Evolutionary conservation across 2,888 invertebrate species (phyloP), one percentile per base, ranked within the genome.

Genomic region (Dryomyza anilis): DNA sequence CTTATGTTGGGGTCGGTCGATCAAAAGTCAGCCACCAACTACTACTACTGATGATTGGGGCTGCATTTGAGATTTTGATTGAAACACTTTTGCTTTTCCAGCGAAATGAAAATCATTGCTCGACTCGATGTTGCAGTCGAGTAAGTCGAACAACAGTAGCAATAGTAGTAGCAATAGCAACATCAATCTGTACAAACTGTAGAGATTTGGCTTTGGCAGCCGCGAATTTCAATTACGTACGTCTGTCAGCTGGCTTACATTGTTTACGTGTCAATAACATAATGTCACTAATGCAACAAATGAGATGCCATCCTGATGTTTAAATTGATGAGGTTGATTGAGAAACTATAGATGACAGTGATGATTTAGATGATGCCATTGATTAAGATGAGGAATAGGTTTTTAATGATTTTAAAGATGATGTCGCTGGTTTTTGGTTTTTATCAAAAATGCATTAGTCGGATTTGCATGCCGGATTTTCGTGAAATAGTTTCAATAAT

Each of bases 151-250:
- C 10, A 48, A n/a, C n/a, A n/a, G n/a, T n/a, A n/a, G n/a, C n/a
- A n/a, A n/a, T n/a, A n/a, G n/a, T 43, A 43, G 16, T 43, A 6
- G n/a, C 16, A 33, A 33, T 10, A 33, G 33, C 12, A 10, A 33
- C 7, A 33, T 7, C 33, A 10, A 33, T 33, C 12, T 10, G 12
- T 10, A 33, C 33, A 33, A 33, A 33, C 12, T 14, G 39, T 52
- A 14, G 16, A n/a, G 29, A 56, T 56, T 56, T 23, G 56, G 1
- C 23, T 23, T n/a, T n/a, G n/a, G 25, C 39, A n/a, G 43, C 56
- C 56, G 27, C 43, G 23, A 56, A 56, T 39, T 56, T 56, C 56
- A 27, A 56, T 56, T 43, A 52, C 39, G 39, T 7, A n/a, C 3
- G 2, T 7, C 39, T n/a, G 3, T n/a, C 39, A 39, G 3, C 39